Evolutionary conservation across 1,140 invertebrate species (phyloP).

Genomic region (Macrotrachela quadricornifera): DNA sequence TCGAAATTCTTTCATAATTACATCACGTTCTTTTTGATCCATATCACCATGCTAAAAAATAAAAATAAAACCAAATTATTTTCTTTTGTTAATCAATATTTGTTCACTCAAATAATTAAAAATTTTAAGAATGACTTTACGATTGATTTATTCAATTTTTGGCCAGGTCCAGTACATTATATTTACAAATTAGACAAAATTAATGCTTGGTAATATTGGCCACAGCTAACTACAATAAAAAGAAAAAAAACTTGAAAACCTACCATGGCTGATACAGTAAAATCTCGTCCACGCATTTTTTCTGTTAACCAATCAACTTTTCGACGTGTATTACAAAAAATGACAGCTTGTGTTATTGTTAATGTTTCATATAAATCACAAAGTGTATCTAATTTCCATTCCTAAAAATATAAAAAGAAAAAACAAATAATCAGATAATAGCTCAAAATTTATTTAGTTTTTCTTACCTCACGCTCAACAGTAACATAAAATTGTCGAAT

Average conservation of each 20-base stretch:
- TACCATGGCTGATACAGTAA: conserved; percentile 93
- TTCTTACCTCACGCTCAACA: conserved; percentile 58
- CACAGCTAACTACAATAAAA: too few species aligned
- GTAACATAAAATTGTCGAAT: conserved; percentile 93
- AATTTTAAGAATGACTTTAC: too few species aligned
- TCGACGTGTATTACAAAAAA: conserved; percentile 96
- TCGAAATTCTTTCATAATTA: conserved; percentile 95
- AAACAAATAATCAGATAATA: conserved; percentile 42
- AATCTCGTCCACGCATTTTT: conserved; percentile 73
- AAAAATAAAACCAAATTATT: conserved; percentile 77
- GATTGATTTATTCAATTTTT: too few species aligned
- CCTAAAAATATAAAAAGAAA: conserved; percentile 27
- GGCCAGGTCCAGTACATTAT: too few species aligned
- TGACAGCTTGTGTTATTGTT: conserved; percentile 95
- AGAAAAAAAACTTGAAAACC: conserved; percentile 12
- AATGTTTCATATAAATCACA: conserved; percentile 86
- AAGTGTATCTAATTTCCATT: conserved; percentile 85
- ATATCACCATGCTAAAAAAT: conserved; percentile 85
- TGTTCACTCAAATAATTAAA: conserved; percentile 57
- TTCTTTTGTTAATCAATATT: conserved; percentile 72
- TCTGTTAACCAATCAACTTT: conserved; percentile 93
- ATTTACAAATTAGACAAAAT: too few species aligned
- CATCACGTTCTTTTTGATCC: conserved; percentile 88
- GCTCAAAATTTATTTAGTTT: too few species aligned
- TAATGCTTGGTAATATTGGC: too few species aligned